A percentile compares a stretch with the other conserved stretches of the same genome.
Conservation (phyloP, 2,797 vertebrate species). For the Danio kyathit region DNA sequence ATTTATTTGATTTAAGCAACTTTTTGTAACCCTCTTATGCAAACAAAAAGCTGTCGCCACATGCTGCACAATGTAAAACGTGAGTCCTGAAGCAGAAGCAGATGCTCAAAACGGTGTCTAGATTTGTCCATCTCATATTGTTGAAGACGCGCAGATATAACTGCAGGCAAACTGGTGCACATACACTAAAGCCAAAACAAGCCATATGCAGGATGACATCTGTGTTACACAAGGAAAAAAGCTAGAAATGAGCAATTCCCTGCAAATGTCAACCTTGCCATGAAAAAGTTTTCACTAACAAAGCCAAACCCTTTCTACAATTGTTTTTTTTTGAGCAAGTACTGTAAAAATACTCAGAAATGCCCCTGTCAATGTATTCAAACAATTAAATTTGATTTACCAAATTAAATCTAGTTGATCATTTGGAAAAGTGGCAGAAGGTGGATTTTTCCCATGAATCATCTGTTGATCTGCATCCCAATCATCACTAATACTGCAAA, state of each 20-base stretch:
- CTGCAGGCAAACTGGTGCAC: not conserved
- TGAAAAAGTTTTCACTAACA: too few species aligned
- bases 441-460: too few species aligned
- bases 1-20: not conserved
- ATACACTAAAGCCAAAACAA: not conserved
- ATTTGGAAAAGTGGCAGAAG: too few species aligned
- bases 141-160: not conserved
- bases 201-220: slow-evolving; percentile 28
- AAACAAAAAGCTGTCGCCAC: not conserved
- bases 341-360: too few species aligned
- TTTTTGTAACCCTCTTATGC: not conserved
- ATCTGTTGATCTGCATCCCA: too few species aligned
- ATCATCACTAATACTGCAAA: too few species aligned
- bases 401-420: too few species aligned
- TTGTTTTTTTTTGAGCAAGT: too few species aligned
- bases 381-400: too few species aligned
- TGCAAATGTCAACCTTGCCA: too few species aligned
- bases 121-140: not conserved
- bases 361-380: too few species aligned
- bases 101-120: not conserved
- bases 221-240: slow-evolving; percentile 34
- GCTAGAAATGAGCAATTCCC: not conserved
- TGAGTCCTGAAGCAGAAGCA: not conserved
- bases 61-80: not conserved
- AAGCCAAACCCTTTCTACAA: too few species aligned